Evolutionary conservation across 2,797 vertebrate species (phyloP), one percentile per base, ranked within the genome.

Genomic region (Lacerta bilineata): DNA sequence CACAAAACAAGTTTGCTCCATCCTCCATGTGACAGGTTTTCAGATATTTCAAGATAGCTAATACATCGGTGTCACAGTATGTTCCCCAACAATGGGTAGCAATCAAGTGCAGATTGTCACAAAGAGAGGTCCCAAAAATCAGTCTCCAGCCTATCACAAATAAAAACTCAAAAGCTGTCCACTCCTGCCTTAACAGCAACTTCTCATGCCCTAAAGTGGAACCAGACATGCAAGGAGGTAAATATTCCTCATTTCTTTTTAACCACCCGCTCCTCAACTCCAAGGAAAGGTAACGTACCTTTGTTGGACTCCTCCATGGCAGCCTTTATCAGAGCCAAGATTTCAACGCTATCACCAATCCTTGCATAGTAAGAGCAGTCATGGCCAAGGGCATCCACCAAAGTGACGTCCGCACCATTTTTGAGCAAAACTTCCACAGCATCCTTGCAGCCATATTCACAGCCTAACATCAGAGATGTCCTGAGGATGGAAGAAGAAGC

Each of bases 401-500:
- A 93, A 71, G 94, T 97, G 80, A 97, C 96, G 10, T 99, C 98
- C 0, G 97, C 97, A 0, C 98, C 98, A 0, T 95, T 97, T 94
- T 92, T 98, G 91, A 99, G 95, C 94, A 99, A 87, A 87, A 99
- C 97, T 77, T 99, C 98, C 71, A 99, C 99, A 0, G 98, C 98
- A 5, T 99, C 99, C 96, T 95, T 98, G 96, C 98, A 99, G 87
- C 97, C 97, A 0, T 97, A 98, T 89, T 99, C 99, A 17, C 99
- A 99, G 81, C 98, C 99, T 27, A 99, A 89, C 96, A 99, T 99
- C 64, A 99, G 93, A 18, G 98, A 97, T 0, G 98, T 99, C 96
- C 99, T 99, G 92, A 9, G 72, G 3, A 23, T 7, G 80, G 50
- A 79, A 76, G 91, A 85, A 91, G 66, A 90, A 75, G 82, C 0